Conservation (phyloP, 2,113 vertebrate species). For the Sander vitreus region DNA sequence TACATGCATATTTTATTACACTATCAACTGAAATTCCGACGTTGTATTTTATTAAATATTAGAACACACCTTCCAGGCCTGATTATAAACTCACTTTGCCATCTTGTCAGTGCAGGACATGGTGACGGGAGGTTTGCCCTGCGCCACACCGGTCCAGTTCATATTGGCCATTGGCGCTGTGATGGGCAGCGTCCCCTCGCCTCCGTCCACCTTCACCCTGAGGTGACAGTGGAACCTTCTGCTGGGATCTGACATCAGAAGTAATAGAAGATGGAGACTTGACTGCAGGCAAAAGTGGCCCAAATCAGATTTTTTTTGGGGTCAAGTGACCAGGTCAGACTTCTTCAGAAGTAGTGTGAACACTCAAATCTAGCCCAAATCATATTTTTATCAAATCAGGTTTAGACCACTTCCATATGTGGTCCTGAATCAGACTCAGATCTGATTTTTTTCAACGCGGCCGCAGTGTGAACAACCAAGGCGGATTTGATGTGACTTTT, state of each 20-base stretch:
- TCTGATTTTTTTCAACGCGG: too few species aligned
- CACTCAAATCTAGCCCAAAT: too few species aligned
- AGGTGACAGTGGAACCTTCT: conserved; percentile 62
- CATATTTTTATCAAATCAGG: too few species aligned
- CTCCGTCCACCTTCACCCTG: conserved; percentile 71
- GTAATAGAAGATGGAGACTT: background rate
- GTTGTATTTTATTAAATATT: background rate
- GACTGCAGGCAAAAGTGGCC: too few species aligned
- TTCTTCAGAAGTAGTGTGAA: too few species aligned
- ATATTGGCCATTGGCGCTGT: conserved; percentile 35
- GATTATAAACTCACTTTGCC: conserved; percentile 68
- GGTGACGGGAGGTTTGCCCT: conserved; percentile 18
- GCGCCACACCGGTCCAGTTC: background rate
- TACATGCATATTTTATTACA: background rate
- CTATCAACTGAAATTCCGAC: background rate
- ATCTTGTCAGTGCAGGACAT: conserved; percentile 81
- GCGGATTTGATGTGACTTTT: too few species aligned
- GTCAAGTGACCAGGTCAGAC: too few species aligned
- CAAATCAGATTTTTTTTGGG: too few species aligned
- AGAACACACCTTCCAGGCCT: background rate
- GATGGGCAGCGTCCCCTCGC: conserved; percentile 76
- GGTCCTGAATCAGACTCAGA: too few species aligned
- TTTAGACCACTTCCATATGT: too few species aligned
- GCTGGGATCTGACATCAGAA: conserved; percentile 47
- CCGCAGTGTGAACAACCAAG: too few species aligned